Conservation (phyloP, 2,888 invertebrate genomes). For the Phania funesta region DNA sequence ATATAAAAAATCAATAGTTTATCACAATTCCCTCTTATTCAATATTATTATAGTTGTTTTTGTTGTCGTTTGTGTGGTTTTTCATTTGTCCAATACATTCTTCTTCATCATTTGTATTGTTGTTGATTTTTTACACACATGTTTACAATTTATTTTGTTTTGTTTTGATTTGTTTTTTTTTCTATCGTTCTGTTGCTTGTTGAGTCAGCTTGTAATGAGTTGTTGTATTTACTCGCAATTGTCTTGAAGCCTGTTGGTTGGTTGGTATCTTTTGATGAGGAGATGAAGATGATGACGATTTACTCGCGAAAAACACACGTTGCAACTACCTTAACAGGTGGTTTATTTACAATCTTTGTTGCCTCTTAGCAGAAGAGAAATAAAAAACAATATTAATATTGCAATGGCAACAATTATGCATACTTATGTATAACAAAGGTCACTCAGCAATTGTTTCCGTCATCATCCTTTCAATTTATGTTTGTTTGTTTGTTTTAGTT, state of each 20-base stretch:
- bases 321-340: slow-evolving; percentile 56
- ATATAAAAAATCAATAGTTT: slow-evolving; percentile 64
- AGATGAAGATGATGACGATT: slow-evolving; percentile 31
- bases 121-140: slow-evolving; percentile 33
- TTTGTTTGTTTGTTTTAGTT: slow-evolving; percentile 17
- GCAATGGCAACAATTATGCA: slow-evolving; percentile 44
- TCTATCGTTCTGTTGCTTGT: slow-evolving; percentile 9
- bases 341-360: slow-evolving; percentile 54
- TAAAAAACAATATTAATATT: slow-evolving; percentile 21
- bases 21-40: slow-evolving; percentile 44
- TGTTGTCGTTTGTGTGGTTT: slow-evolving; percentile 1
- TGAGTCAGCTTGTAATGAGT: slow-evolving; percentile 10
- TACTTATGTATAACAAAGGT: slow-evolving; percentile 47
- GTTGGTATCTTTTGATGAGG: slow-evolving; percentile 52
- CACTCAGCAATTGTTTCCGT: slow-evolving; percentile 58
- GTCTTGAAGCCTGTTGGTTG: slow-evolving; percentile 63
- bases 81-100: slow-evolving; percentile 22
- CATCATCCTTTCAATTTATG: slow-evolving; percentile 34
- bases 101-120: slow-evolving; percentile 28
- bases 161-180: neutral
- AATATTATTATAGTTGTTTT: slow-evolving; percentile 20
- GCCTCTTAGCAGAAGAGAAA: neutral
- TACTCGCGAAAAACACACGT: slow-evolving; percentile 17
- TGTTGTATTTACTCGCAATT: slow-evolving; percentile 31
- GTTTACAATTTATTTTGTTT: slow-evolving; percentile 21